Conservation (phyloP, 2,888 invertebrate species). For the Lysandra coridon region DNA sequence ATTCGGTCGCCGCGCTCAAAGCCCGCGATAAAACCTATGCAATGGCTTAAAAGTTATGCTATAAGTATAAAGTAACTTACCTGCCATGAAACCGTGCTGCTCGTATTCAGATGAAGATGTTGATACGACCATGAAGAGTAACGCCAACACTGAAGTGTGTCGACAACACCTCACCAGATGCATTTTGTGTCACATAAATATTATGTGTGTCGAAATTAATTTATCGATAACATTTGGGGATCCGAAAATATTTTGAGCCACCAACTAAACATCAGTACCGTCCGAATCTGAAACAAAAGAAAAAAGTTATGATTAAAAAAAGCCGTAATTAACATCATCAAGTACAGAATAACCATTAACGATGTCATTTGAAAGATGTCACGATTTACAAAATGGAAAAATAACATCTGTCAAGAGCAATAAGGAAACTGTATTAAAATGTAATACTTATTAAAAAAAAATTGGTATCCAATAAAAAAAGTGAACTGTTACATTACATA, state of each 20-base stretch:
- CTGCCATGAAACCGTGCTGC: conserved; percentile 61
- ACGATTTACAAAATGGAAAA: too few species aligned
- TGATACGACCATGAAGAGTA: conserved; percentile 59
- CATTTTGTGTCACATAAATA: conserved; percentile 50
- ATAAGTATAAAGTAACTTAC: conserved; percentile 46
- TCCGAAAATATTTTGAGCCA: conserved; percentile 25
- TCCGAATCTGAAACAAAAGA: conserved; percentile 65
- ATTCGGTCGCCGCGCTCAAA: too few species aligned
- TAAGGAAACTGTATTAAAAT: too few species aligned
- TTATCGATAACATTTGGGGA: conserved; percentile 33
- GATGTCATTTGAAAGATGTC: background rate
- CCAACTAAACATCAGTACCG: conserved; percentile 42
- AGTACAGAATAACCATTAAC: background rate
- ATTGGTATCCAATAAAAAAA: too few species aligned
- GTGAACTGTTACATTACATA: too few species aligned
- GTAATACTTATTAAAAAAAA: too few species aligned
- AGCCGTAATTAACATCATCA: background rate
- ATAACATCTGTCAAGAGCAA: too few species aligned
- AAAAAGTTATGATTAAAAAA: conserved; percentile 27
- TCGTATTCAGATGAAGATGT: conserved; percentile 63
- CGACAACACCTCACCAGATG: conserved; percentile 57
- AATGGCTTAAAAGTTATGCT: too few species aligned
- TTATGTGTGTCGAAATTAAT: conserved; percentile 34
- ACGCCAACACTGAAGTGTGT: conserved; percentile 56
- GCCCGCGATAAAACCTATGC: too few species aligned